Conservation (phyloP, 2,888 invertebrate species). For the Drosophila fulvimacula region DNA sequence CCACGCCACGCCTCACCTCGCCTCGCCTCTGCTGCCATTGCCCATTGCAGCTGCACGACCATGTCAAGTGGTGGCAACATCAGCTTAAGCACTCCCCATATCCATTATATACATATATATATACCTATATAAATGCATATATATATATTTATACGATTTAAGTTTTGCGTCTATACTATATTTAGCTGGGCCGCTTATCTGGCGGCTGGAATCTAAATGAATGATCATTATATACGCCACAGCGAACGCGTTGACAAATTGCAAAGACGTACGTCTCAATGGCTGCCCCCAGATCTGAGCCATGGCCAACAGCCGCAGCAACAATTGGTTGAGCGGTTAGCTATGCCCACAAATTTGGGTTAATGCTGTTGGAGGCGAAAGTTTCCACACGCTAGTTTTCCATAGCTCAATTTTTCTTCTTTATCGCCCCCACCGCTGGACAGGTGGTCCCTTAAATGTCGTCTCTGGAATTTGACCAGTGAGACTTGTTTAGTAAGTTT, state of each 20-base stretch:
- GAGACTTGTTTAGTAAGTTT: constrained; percentile 71
- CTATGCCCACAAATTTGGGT: constrained; percentile 66
- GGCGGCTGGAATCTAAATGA: constrained; percentile 74
- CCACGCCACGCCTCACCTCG: not conserved
- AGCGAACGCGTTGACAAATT: constrained; percentile 76
- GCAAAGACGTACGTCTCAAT: constrained; percentile 65
- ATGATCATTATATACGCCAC: constrained; percentile 70
- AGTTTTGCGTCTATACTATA: constrained; percentile 41
- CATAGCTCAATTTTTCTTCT: constrained; percentile 9
- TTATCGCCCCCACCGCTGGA: constrained; percentile 24
- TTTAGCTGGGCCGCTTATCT: constrained; percentile 66
- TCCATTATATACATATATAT: constrained; percentile 17
- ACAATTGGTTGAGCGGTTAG: constrained; percentile 36
- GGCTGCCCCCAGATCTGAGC: constrained; percentile 39
- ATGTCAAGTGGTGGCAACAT: constrained; percentile 55
- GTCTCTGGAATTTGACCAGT: constrained; percentile 69
- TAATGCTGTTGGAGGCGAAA: constrained; percentile 62
- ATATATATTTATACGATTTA: constrained; percentile 10
- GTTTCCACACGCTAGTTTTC: constrained; percentile 34
- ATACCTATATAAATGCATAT: constrained; percentile 3
- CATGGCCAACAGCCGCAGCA: constrained; percentile 26
- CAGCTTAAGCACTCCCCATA: constrained; percentile 45
- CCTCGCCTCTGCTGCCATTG: constrained; percentile 31
- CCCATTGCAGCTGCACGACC: constrained; percentile 35
- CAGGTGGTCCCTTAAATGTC: constrained; percentile 83